phyloP scores from a whole-genome alignment of 2,113 vertebrate species.

The Rhinogobius similis region DNA sequence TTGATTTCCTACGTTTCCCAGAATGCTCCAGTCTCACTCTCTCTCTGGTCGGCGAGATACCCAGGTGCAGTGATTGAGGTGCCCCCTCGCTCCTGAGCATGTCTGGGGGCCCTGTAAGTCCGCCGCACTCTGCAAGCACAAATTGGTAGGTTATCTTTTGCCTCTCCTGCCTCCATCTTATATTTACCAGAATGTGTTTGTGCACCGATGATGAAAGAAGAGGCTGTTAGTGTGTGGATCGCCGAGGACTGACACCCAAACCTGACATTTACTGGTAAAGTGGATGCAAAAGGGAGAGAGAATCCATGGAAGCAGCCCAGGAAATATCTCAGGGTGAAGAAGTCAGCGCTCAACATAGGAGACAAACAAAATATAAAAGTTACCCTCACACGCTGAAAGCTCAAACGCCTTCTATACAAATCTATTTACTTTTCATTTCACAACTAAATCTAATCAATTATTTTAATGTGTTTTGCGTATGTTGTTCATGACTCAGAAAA shows the following conservation, averaged over 20 bases:
- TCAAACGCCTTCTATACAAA: not conserved
- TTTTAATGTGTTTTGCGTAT: not conserved
- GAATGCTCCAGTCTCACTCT: not conserved
- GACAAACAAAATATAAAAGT: conserved; percentile 7
- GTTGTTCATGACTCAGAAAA: not conserved
- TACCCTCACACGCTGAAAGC: not conserved
- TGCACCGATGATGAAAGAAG: conserved; percentile 23
- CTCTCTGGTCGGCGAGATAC: not conserved
- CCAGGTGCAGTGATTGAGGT: conserved; percentile 22
- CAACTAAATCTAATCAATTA: not conserved
- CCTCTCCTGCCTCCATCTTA: conserved; percentile 17
- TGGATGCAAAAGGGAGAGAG: conserved; percentile 17
- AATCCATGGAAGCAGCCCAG: not conserved
- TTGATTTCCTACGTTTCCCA: conserved; percentile 32
- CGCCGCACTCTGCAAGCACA: conserved; percentile 8
- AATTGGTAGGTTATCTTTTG: conserved; percentile 10
- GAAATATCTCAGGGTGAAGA: conserved; percentile 33
- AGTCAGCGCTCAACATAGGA: not conserved
- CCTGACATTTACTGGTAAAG: conserved; percentile 31
- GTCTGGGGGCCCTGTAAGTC: not conserved
- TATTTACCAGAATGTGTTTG: conserved; percentile 9
- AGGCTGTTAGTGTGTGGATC: conserved; percentile 30
- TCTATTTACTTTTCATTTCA: not conserved
- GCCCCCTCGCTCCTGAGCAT: not conserved
- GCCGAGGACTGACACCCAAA: conserved; percentile 26